phyloP scores from a whole-genome alignment of 1,140 invertebrate species.

The Wasmannia auropunctata region DNA sequence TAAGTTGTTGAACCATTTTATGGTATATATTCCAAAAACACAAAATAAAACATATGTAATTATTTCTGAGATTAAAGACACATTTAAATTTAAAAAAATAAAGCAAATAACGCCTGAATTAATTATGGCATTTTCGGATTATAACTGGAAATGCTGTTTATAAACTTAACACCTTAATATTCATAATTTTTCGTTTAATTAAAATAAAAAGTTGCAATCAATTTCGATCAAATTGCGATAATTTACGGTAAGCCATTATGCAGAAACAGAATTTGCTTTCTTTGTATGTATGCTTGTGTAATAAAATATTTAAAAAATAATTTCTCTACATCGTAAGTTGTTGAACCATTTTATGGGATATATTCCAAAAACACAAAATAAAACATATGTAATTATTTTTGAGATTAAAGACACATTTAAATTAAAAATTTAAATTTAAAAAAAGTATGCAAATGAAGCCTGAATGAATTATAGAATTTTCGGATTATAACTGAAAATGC shows the following conservation, averaged over 20 bases:
- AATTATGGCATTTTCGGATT: not conserved
- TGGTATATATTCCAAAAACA: not conserved
- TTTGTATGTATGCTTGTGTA: not conserved
- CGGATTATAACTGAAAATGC: no score
- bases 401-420: not conserved
- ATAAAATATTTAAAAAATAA: conserved; percentile 3
- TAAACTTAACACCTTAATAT: conserved; percentile 15
- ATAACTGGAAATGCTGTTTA: no score
- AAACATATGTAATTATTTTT: not conserved
- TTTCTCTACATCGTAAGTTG: not conserved
- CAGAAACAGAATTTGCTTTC: not conserved
- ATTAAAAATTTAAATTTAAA: not conserved
- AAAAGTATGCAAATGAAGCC: not conserved
- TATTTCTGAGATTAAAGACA: not conserved
- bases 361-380: not conserved
- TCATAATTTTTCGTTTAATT: not conserved
- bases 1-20: not conserved
- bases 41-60: not conserved
- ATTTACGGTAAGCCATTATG: not conserved
- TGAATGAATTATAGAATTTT: not conserved
- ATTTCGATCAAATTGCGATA: not conserved
- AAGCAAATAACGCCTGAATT: not conserved
- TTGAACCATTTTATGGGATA: not conserved
- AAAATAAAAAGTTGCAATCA: not conserved
- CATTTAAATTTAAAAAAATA: not conserved